Percentiles rank a stretch among this genome's conserved stretches.
Conservation (phyloP, 2,888 invertebrate genomes). For the Agrenia bidenticulata region DNA sequence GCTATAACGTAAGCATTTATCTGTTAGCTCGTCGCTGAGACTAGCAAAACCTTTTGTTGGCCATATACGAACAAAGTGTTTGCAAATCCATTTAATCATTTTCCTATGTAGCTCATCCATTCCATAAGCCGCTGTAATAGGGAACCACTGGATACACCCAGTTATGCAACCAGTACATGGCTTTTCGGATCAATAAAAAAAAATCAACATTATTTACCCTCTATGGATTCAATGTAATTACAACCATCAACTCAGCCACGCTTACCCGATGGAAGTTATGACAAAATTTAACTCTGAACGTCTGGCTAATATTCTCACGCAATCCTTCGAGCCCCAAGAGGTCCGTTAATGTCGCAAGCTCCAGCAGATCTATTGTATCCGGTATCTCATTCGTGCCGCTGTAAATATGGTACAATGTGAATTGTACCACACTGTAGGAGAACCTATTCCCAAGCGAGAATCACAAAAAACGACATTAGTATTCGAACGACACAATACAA, state of each 20-base stretch:
- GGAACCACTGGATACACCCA: constrained; percentile 83
- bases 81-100: constrained; percentile 80
- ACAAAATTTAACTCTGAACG: constrained; percentile 83
- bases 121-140: constrained; percentile 79
- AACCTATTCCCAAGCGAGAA: constrained; percentile 61
- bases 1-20: constrained; percentile 80
- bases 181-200: constrained; percentile 61
- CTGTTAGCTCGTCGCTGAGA: constrained; percentile 76
- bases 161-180: constrained; percentile 86
- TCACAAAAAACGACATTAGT: not conserved
- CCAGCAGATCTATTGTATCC: constrained; percentile 79
- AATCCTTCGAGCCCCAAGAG: constrained; percentile 86
- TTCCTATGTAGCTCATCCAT: constrained; percentile 83
- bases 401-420: constrained; percentile 89
- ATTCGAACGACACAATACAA: no score
- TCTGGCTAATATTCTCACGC: constrained; percentile 86
- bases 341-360: constrained; percentile 83
- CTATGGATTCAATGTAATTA: not conserved
- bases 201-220: not conserved
- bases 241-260: no score
- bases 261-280: constrained; percentile 88
- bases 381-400: constrained; percentile 88
- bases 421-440: constrained; percentile 81
- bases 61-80: constrained; percentile 85
- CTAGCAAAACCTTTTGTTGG: constrained; percentile 85